Evolutionary conservation across 2,797 vertebrate species (phyloP), one percentile per base, ranked within the genome.

Genomic region (Falco biarmicus): DNA sequence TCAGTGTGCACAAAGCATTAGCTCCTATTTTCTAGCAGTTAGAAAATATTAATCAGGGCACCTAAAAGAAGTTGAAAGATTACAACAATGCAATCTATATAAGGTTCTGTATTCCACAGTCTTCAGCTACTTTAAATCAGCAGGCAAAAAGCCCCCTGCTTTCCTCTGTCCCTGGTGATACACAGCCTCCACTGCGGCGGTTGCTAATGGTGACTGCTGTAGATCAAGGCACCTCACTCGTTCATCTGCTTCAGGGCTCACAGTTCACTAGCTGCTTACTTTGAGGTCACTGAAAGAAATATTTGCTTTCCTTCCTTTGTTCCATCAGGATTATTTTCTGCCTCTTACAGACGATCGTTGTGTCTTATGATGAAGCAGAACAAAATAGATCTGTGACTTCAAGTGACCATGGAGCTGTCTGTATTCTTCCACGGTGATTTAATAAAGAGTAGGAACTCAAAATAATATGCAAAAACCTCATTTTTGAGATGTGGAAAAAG

Each of bases 171-270:
- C 2, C 28, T 4, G 15, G 56, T 85, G 81, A 83, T 34, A 26
- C 0, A 48, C 56, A 87, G 48, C 66, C 39, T 16, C 53, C 31
- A 1, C 16, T 1, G 20, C 75, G n/a, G 57, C 0, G 4, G 86
- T 87, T 96, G 93, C 94, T 61, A 89, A 39, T 61, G 86, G 86
- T 87, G 93, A 91, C 81, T 81, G 84, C 75, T 53, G 51, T 8
- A 57, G 43, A 94, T 45, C 48, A 20, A 39, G 78, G 57, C 57
- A 82, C 37, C 34, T 60, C 2, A 26, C 34, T 56, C 2, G 0
- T 50, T 63, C 29, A 32, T 87, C 68, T 63, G 24, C 47, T 51
- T 48, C 29, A 3, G 25, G 68, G 57, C 69, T 70, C 78, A 6
- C 65, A 47, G 51, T 19, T 94, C 64, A 80, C 17, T 50, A 50